Base-by-base conservation (phyloP, 2,797 vertebrate genomes). In the Choloepus didactylus region DNA sequence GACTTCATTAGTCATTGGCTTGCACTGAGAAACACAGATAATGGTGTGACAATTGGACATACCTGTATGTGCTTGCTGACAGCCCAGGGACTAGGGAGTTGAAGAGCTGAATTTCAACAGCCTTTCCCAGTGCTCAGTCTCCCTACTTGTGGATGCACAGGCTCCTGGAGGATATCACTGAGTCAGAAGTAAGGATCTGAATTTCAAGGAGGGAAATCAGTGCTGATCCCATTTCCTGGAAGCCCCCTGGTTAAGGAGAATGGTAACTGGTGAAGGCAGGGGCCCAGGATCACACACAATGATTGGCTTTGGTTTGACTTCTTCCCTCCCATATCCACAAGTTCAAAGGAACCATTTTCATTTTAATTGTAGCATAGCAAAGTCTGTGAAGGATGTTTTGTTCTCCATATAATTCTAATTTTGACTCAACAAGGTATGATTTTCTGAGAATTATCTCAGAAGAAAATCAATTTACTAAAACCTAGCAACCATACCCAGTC, bases 381-480 rank as follows among this genome's bases (percentile, higher is more conserved):
- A 69, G 10, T 76, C 21, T 93, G 10, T 79, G 46, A 89, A 38
- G 35, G 9, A 80, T 64, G 2, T 86, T 3, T 56, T 91, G 66
- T 89, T 69, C 54, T 67, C 19, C 35, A 49, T 82, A 60, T 88
- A 83, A 54, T 60, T 95, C 66, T 89, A 81, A 84, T 62, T 96
- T 96, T 81, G 23, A 87, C 60, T 94, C 38, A 88, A 70, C 8
- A 86, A 89, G 38, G 90, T 88, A 44, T 91, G 79, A 94, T 91
- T 95, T 91, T 9, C 10, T 91, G 41, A 54, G 31, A 80, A 89
- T 89, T 95, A 84, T 87, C 46, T 91, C 44, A n/a, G 56, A 81
- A 83, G 59, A 93, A 91, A 69, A 75, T 94, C 80, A 80, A 15
- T 90, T 91, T 88, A 76, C 80, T 76, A 91, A 95, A 95, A 80